Base-by-base conservation (phyloP, 2,888 invertebrate genomes). In the Cylindroiulus punctatus region DNA sequence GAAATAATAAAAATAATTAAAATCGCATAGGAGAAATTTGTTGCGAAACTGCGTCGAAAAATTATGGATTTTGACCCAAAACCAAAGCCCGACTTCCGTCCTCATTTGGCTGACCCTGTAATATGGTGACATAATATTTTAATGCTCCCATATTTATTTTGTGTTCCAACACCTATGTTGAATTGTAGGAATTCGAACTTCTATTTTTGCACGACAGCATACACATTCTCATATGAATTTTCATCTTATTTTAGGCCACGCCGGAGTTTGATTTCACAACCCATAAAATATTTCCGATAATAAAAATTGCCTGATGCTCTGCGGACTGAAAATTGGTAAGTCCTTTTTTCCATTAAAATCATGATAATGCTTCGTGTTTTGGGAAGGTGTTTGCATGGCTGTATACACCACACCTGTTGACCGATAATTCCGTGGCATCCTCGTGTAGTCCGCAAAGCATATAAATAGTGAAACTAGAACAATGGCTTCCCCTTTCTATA, bases 211-310 rank as follows among this genome's bases (percentile, higher is more conserved):
- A 7, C 3, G 2, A 36, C 7, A 7, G 3, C 36, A 36, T 36
- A 7, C 36, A 65, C 22, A 26, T 65, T 65, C 22, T 8, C 22
- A 12, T 86, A 83, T 86, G n/a, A 0, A 52, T 22, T 52, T 30
- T 76, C 42, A 89, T 89, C 86, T 40, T 17, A 30, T 47, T 89
- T 89, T 89, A 91, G 91, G 89, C 88, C 30, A 95, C 96, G 14
- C 97, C 97, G 0, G 95, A 96, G 89, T 98, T 98, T 91, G 97
- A 97, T 90, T 98, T 98, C 91, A 94, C 95, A 81, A 93, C 94
- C 89, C 97, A 97, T 91, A 94, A 94, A 90, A 95, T 97, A 91
- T 98, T 97, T 91, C 97, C 98, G 87, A 94, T 97, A 86, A 96
- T 98, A 87, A 98, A 96, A 92, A 88, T 90, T 84, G 86, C 84